These are phyloP conservation scores for Lycia hirtaria DNA, from an alignment of 2,888 invertebrate species.

Conservation along the genomic window DNA sequence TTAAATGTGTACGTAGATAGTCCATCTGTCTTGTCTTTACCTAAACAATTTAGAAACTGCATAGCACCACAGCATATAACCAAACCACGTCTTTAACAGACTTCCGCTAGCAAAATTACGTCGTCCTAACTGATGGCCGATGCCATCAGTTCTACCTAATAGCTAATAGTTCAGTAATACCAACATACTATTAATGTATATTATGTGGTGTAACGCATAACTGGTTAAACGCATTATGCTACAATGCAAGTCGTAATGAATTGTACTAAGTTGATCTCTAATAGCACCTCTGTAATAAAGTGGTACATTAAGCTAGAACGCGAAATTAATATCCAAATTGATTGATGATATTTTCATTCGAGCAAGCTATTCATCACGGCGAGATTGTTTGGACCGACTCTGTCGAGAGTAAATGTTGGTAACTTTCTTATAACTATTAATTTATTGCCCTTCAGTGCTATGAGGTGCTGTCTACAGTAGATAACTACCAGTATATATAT, in stretches of 20 bases:
- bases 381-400: conserved; percentile 22
- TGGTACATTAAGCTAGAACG: conserved; percentile 14
- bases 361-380: conserved; percentile 37
- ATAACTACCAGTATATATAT: too few relatives aligned
- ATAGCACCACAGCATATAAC: background rate
- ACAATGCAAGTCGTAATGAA: background rate
- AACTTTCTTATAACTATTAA: conserved; percentile 19
- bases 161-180: too few relatives aligned
- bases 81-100: conserved; percentile 14
- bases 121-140: too few relatives aligned
- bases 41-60: too few relatives aligned
- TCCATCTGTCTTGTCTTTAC: too few relatives aligned
- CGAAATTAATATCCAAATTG: conserved; percentile 27
- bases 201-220: too few relatives aligned
- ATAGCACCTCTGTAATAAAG: conserved; percentile 3
- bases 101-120: conserved; percentile 11
- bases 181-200: too few relatives aligned
- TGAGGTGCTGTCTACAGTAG: too few relatives aligned
- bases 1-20: too few relatives aligned
- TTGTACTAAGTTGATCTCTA: too few relatives aligned
- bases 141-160: too few relatives aligned
- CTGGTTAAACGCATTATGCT: too few relatives aligned
- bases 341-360: conserved; percentile 42
- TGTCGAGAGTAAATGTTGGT: conserved; percentile 16
- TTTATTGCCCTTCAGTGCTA: conserved; percentile 15